These are phyloP conservation scores for Planococcus citri DNA, from an alignment of 1,140 invertebrate genomes.

Conservation along the genomic window DNA sequence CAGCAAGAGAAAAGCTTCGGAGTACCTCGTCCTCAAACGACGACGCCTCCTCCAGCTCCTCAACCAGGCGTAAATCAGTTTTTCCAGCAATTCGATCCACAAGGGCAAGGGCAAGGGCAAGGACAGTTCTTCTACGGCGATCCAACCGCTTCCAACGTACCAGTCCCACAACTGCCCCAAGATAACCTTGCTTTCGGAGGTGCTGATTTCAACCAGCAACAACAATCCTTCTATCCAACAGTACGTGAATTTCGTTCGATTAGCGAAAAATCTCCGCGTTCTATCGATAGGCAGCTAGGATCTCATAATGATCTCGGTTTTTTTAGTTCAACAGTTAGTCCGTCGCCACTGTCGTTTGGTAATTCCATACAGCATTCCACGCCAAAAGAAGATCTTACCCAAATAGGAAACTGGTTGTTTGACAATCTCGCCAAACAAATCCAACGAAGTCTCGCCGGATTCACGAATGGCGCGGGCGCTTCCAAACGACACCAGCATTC, in stretches of 20 bases:
- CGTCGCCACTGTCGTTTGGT: neutral
- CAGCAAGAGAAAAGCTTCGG: neutral
- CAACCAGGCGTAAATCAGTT: neutral
- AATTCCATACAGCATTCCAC: neutral
- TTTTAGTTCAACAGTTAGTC: neutral
- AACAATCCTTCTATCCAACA: neutral
- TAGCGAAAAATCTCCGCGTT: neutral
- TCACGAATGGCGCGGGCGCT: neutral
- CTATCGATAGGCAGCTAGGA: neutral
- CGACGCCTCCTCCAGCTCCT: neutral
- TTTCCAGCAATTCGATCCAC: neutral
- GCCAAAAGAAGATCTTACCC: neutral
- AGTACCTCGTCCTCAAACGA: neutral
- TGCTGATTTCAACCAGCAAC: neutral
- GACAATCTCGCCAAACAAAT: neutral
- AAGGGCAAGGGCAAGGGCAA: neutral
- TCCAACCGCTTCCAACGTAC: neutral
- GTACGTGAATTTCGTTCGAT: slow-evolving; percentile 10
- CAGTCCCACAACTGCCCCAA: neutral
- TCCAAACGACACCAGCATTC: neutral
- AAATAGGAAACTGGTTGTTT: slow-evolving; percentile 2
- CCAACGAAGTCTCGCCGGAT: neutral
- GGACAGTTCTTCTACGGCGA: neutral
- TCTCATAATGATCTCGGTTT: slow-evolving; percentile 1
- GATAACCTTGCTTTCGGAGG: neutral